phyloP scores from a whole-genome alignment of 2,113 vertebrate species.

The Silurus meridionalis region DNA sequence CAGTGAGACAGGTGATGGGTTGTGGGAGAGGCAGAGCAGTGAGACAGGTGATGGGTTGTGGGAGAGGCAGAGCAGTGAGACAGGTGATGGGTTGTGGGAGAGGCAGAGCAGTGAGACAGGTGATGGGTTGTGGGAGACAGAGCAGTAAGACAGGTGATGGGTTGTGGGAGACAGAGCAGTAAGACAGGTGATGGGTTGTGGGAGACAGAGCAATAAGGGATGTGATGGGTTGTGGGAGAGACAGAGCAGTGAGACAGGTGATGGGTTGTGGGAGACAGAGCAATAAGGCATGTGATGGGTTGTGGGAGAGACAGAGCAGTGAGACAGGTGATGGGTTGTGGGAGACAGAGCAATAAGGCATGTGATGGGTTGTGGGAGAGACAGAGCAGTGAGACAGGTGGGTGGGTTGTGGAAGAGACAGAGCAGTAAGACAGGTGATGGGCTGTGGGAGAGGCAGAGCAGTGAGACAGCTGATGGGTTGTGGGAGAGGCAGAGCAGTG shows the following conservation, averaged over 20 bases:
- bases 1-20: background rate
- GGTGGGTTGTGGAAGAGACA: background rate
- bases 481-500: background rate
- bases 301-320: too few relatives aligned
- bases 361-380: background rate
- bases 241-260: too few relatives aligned
- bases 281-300: too few relatives aligned
- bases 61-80: background rate
- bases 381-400: background rate
- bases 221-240: background rate
- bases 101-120: background rate
- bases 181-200: background rate
- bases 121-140: background rate
- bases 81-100: background rate
- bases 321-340: too few relatives aligned
- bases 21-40: background rate
- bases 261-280: too few relatives aligned
- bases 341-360: too few relatives aligned
- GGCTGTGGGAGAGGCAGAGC: background rate
- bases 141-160: background rate
- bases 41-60: background rate
- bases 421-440: background rate
- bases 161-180: background rate
- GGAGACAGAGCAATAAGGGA: background rate
- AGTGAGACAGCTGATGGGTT: background rate